Evolutionary conservation across 2,888 invertebrate species (phyloP), one percentile per base, ranked within the genome.

Genomic region (Euzetes globulus): DNA sequence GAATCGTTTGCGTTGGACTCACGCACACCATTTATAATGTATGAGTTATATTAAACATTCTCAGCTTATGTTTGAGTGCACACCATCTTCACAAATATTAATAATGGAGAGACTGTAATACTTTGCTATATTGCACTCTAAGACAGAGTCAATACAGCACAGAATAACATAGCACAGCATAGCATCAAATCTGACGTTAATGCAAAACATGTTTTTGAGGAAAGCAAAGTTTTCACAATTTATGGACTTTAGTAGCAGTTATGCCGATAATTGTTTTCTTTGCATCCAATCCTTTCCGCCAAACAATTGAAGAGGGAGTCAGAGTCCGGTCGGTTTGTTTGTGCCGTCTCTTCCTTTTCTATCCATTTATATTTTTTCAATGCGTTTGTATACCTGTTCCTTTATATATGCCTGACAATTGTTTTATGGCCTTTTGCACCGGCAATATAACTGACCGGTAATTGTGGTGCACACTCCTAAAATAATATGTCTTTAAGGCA

Each of bases 241-340:
- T 41, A 41, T 41, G 41, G 13, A 41, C 41, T 41, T 41, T 41
- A 41, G 41, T 41, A 41, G 41, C 41, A 41, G 41, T 41, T 41
- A 41, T 41, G 13, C 41, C 41, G 41, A 52, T 52, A 52, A 52
- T 52, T 52, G 25, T 52, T 52, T 52, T 52, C 52, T 52, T 25
- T 19, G 52, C 25, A 60, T 29, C 1, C 27, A 27, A 60, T 60
- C 27, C 17, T 60, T 60, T 60, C 27, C 27, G 22, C 60, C 22
- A 60, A 60, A 60, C 25, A 58, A 19, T 60, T 60, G 60, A 27
- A 29, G 27, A 19, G 60, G 19, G 1, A 60, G 17, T 50, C n/a
- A 27, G 1, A 22, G 22, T 60, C 50, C 25, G 29, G 27, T 60
- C 60, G 60, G 60, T 60, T 60, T 60, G 60, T 60, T 60, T 60